A percentile compares a stretch with the other conserved stretches of the same genome.
Conservation (phyloP, 1,140 invertebrate genomes). For the Heliothis virescens region DNA sequence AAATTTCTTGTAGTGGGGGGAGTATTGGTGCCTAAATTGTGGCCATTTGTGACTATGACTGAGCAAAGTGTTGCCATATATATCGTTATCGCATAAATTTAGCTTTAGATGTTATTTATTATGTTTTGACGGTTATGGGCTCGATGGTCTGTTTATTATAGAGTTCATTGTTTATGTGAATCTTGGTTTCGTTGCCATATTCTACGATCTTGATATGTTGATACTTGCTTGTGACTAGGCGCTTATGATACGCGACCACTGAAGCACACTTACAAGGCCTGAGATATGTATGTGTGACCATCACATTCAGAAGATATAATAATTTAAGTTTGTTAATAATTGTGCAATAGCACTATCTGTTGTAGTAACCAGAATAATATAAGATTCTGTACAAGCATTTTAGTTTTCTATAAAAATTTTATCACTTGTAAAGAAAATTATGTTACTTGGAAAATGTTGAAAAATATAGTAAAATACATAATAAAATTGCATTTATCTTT, state of each 20-base stretch:
- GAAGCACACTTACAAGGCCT: neutral
- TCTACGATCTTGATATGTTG: neutral
- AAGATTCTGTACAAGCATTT: neutral
- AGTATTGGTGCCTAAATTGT: slow-evolving; percentile 38
- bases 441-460: neutral
- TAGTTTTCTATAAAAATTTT: slow-evolving; percentile 6
- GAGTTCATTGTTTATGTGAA: slow-evolving; percentile 2
- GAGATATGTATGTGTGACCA: neutral
- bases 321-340: neutral
- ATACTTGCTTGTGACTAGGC: neutral
- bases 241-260: neutral
- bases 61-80: slow-evolving; percentile 38
- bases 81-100: slow-evolving; percentile 32
- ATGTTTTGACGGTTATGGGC: slow-evolving; percentile 11
- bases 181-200: slow-evolving; percentile 16
- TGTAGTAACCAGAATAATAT: neutral
- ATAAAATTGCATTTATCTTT: slow-evolving; percentile 12
- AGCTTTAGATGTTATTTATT: slow-evolving; percentile 44
- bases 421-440: neutral
- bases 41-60: slow-evolving; percentile 23
- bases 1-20: neutral
- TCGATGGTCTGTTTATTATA: slow-evolving; percentile 17
- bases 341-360: neutral
- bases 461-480: slow-evolving; percentile 5
- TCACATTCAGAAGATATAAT: neutral